Base-by-base conservation (phyloP, 2,113 vertebrate species). In the Megaceryle maxima region DNA sequence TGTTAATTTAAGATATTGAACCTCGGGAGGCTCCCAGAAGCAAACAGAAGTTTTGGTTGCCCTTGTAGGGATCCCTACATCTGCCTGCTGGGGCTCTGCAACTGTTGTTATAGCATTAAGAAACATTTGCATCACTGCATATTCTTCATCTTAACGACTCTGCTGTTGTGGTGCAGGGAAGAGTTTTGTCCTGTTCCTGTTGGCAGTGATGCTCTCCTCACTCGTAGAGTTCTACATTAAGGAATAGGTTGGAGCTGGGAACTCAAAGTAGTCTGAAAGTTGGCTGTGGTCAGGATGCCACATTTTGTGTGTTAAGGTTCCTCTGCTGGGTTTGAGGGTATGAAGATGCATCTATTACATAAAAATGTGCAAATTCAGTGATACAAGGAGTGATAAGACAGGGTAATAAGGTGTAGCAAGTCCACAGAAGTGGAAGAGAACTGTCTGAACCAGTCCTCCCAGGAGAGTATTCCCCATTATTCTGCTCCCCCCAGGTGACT, bases 401-500 rank as follows among this genome's bases (percentile, higher is more conserved):
- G 37, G 33, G 16, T 28, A 80, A 25, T 74, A 63, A 84, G 3
- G 28, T 41, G 13, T 22, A 69, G 35, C 43, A 51, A 68, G 39
- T 50, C 26, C 25, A 16, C 53, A 57, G 37, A 79, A 73, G 66
- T 48, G 39, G 35, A 62, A 68, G 8, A 80, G 11, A 37, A 11
- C 19, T 57, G 10, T 37, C 35, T 2, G 2, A 68, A 43, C n/a
- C 20, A 35, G 59, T 41, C 51, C 16, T 66, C 50, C 19, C 22
- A 78, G 51, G 33, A 39, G 37, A 39, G 16, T 31, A 72, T 64
- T 64, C 5, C 19, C 6, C 26, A 14, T 64, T 64, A 9, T 67
- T 11, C 33, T 0, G 0, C 44, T 77, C 22, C 24, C 22, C n/a
- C 33, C 2, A 4, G 0, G 2, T 0, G 1, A 43, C 43, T 72